A percentile compares a stretch with the other conserved stretches of the same genome.
phyloP scores from a whole-genome alignment of 2,797 vertebrate species.

The Sebastes hubbsi region DNA sequence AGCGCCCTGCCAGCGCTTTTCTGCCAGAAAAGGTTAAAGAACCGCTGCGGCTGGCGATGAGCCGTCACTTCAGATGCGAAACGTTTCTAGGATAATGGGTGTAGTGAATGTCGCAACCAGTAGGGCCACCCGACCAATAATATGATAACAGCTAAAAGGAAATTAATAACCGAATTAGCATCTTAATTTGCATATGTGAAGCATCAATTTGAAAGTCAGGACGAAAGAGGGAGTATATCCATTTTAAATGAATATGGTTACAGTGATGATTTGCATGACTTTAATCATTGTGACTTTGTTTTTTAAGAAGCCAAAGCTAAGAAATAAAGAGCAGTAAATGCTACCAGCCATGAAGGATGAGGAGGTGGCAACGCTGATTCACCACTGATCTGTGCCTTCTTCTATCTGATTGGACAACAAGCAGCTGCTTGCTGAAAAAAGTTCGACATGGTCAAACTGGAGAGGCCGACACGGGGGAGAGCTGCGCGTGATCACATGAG shows the following conservation, averaged over 20 bases:
- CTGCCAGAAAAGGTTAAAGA: background rate
- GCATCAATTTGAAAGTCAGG: background rate
- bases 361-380: constrained; percentile 3
- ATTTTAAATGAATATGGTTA: background rate
- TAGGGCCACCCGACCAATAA: background rate
- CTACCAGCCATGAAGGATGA: background rate
- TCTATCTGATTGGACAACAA: constrained; percentile 24
- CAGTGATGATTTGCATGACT: background rate
- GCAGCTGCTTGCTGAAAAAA: constrained; percentile 5
- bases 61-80: background rate
- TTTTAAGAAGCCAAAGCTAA: background rate
- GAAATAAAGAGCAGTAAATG: background rate
- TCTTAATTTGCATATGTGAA: background rate
- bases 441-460: constrained; percentile 1
- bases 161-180: background rate
- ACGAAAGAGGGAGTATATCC: background rate
- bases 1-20: background rate
- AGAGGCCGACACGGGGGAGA: background rate
- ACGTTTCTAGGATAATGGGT: background rate
- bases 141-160: background rate
- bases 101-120: background rate
- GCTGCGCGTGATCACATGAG: background rate
- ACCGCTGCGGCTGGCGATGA: background rate
- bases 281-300: background rate
- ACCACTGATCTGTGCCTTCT: constrained; percentile 13